Conservation (phyloP, 1,140 invertebrate species). For the Drosophila nigromelanica region DNA sequence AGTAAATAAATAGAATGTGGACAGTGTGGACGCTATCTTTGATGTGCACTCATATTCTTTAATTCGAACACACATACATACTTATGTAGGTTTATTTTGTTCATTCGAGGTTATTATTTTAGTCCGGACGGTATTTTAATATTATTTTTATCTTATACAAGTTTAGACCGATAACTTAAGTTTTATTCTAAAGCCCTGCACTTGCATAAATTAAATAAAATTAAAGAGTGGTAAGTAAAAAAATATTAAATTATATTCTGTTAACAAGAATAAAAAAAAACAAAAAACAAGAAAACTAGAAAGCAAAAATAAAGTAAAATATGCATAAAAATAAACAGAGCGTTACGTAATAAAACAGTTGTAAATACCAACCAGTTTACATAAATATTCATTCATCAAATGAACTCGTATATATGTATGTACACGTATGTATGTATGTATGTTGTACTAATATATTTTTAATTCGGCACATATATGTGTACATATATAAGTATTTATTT, state of each 20-base stretch:
- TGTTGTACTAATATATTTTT: not conserved
- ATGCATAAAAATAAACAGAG: not conserved
- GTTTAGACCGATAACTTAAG: slow-evolving; percentile 17
- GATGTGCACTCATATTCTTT: slow-evolving; percentile 64
- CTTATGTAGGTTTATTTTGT: slow-evolving; percentile 12
- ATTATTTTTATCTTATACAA: slow-evolving; percentile 53
- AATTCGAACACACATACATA: slow-evolving; percentile 22
- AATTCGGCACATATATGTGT: not conserved
- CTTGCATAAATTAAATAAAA: slow-evolving; percentile 1
- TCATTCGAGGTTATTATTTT: slow-evolving; percentile 59
- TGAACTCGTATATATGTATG: not conserved
- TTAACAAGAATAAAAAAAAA: not conserved
- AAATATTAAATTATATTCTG: not conserved
- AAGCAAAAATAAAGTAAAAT: not conserved
- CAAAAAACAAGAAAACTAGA: too few species aligned
- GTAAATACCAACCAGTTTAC: not conserved
- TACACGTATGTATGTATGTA: too few species aligned
- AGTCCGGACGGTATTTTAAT: slow-evolving; percentile 41
- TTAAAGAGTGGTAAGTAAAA: slow-evolving; percentile 8
- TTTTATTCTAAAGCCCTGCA: slow-evolving; percentile 19
- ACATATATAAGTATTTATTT: not conserved
- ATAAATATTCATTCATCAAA: not conserved
- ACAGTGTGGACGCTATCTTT: slow-evolving; percentile 70
- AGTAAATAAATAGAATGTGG: slow-evolving; percentile 69
- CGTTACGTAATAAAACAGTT: slow-evolving; percentile 5